Percentiles rank a stretch among this genome's conserved stretches.
Conservation (phyloP, 2,113 vertebrate species). For the Pogonocichla stellata region DNA sequence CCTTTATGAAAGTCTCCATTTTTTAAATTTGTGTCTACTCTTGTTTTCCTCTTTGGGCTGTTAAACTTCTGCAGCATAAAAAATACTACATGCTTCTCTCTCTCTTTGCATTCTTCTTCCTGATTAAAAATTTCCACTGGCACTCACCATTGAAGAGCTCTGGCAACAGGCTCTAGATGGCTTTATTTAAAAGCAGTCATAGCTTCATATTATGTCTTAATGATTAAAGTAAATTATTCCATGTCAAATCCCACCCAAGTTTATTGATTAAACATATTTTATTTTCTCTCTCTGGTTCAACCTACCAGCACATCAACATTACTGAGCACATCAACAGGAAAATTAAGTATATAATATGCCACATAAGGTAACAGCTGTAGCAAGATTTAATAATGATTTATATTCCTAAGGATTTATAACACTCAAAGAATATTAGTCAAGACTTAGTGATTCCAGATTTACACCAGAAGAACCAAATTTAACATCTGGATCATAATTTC, state of each 20-base stretch:
- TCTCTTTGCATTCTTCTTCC: conserved; percentile 75
- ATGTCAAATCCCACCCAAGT: background rate
- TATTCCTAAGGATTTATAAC: background rate
- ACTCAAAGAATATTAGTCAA: background rate
- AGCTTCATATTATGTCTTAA: background rate
- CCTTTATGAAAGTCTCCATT: background rate
- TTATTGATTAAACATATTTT: background rate
- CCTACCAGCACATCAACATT: background rate
- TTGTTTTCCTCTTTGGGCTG: background rate
- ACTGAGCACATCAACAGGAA: background rate
- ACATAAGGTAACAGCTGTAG: background rate
- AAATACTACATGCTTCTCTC: conserved; percentile 79
- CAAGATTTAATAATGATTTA: background rate
- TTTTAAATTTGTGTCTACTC: background rate
- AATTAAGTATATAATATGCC: background rate
- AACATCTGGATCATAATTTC: background rate
- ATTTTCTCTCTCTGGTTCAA: background rate
- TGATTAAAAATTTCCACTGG: conserved; percentile 74
- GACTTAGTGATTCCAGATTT: background rate
- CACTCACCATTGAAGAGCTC: conserved; percentile 76
- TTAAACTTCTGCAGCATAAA: conserved; percentile 69
- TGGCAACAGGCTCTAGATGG: conserved; percentile 76
- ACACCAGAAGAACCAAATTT: background rate
- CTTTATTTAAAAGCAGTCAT: conserved; percentile 56
- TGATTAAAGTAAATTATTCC: background rate